Evolutionary conservation across 2,888 invertebrate species (phyloP).

Genomic region (Timandra comae): DNA sequence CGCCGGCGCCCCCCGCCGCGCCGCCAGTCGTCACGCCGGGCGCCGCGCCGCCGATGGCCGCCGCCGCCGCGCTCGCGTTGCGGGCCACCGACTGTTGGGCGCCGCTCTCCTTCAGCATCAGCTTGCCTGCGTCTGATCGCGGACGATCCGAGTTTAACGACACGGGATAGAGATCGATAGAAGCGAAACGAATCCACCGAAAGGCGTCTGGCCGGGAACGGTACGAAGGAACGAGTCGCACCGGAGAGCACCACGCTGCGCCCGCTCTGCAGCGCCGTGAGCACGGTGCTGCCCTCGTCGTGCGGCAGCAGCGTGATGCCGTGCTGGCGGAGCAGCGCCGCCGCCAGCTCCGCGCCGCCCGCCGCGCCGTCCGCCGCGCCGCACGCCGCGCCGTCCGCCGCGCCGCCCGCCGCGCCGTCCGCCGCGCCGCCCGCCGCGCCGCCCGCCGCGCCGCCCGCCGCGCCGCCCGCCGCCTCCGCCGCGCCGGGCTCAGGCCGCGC

Average conservation of each 20-base stretch:
- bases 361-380: constrained; percentile 4
- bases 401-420: no score
- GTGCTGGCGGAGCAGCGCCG: constrained; percentile 87
- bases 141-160: no score
- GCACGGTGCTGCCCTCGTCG: constrained; percentile 83
- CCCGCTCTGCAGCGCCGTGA: constrained; percentile 89
- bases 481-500: no score
- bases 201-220: constrained; percentile 82
- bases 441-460: no score
- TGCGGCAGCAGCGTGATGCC: constrained; percentile 91
- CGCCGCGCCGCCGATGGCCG: not conserved
- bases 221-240: constrained; percentile 74
- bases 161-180: constrained; percentile 30
- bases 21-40: not conserved
- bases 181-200: no score
- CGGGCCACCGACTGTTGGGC: not conserved
- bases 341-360: constrained; percentile 36
- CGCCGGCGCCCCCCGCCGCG: constrained; percentile 1
- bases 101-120: constrained; percentile 79
- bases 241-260: constrained; percentile 89
- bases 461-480: constrained; percentile 9
- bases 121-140: constrained; percentile 88
- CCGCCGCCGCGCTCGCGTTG: not conserved
- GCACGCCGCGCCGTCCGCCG: constrained; percentile 7
- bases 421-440: no score